These are phyloP conservation scores for Echiichthys vipera DNA, from an alignment of 2,797 vertebrate genomes.

Conservation along the genomic window DNA sequence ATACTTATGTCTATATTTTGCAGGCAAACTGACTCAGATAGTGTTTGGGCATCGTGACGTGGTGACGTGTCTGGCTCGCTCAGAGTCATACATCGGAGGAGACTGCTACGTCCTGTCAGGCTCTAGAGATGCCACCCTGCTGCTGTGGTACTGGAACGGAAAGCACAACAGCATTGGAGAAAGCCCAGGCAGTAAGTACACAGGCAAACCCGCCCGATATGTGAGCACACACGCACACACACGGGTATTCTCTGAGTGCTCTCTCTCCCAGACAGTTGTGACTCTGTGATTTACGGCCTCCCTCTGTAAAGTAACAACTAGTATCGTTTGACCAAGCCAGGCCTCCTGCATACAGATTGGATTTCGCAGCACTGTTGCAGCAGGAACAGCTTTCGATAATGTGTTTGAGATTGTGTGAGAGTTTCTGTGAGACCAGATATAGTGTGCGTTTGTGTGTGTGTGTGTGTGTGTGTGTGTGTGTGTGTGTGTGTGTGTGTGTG, in stretches of 20 bases:
- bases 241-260: conserved; percentile 37
- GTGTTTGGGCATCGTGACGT: conserved; percentile 98
- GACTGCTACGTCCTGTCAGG: conserved; percentile 97
- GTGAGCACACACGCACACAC: conserved; percentile 2
- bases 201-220: conserved; percentile 7
- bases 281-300: conserved; percentile 82
- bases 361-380: conserved; percentile 77
- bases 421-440: conserved; percentile 52
- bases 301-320: conserved; percentile 83
- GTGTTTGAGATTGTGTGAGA: conserved; percentile 54
- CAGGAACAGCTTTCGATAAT: conserved; percentile 73
- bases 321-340: conserved; percentile 81
- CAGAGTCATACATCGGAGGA: conserved; percentile 96
- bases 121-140: conserved; percentile 95
- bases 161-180: conserved; percentile 94
- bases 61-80: conserved; percentile 94
- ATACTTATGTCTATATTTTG: background rate
- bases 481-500: conserved; percentile 18
- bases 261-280: conserved; percentile 69
- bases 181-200: conserved; percentile 89
- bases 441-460: conserved; percentile 23
- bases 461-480: conserved; percentile 29
- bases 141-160: conserved; percentile 99
- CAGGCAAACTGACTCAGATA: conserved; percentile 96
- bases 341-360: conserved; percentile 81